Base-by-base conservation (phyloP, 2,888 invertebrate genomes). In the Gymnoscelis rufifasciata region DNA sequence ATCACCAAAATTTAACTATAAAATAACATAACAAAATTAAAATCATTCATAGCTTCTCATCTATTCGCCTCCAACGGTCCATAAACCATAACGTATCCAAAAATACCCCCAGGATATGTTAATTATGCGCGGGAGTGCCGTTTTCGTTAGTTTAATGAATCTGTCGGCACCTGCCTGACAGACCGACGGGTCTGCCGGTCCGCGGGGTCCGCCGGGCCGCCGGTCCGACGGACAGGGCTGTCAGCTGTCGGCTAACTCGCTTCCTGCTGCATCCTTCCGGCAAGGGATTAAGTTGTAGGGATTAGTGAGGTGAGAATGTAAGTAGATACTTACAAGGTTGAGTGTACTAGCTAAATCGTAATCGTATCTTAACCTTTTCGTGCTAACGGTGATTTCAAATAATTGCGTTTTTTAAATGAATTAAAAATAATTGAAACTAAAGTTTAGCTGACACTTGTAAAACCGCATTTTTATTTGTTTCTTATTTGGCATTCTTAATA, bases 161-260 rank as follows among this genome's bases (percentile, higher is more conserved):
- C 81, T 72, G 60, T 82, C 78, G 54, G 62, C 83, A 83, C 82
- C 80, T 82, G 81, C 70, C n/a, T n/a, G n/a, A n/a, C n/a, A n/a
- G 59, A 59, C 53, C 44, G 47, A 51, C 44, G 51, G 40, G 47
- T n/a, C 26, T 41, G 51, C 24, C 47, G 39, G 11, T 28, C 31
- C 13, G 45, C 23, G 26, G 14, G 37, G 59, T 59, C 53, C 44
- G 47, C 51, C 44, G 51, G 40, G 47, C 26, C 40, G 51, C 24
- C 47, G 39, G 11, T 28, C 31, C 13, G 45, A 15, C 29, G 14
- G 37, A 44, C 51, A 54, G 49, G 40, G 47, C 26, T 43, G 51
- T 29, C 49, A 37, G 11, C 38, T 28, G 15, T 8, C 48, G 2
- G 19, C 5, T 5, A 5, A 19, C 19, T 3, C 38, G 28, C 37